Evolutionary conservation across 92 coral and sea anemone genomes (phyloP).

Genomic region (Actinostola sp.): DNA sequence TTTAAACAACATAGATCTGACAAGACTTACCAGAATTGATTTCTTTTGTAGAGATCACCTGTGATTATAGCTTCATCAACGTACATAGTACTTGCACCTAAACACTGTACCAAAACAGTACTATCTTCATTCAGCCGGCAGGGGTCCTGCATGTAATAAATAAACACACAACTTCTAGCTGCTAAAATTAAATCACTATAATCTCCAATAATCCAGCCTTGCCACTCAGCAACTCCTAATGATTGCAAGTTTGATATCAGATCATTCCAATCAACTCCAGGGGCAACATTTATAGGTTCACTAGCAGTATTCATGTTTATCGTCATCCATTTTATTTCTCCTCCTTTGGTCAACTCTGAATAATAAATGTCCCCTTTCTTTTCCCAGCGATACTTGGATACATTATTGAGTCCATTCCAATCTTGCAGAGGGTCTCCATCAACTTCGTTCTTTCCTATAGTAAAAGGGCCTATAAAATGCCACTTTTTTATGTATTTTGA

Average conservation of each 20-base stretch:
- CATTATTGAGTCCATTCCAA: constrained; percentile 82
- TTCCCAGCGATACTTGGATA: constrained; percentile 71
- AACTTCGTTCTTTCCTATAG: constrained; percentile 87
- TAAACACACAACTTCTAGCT: too few relatives aligned
- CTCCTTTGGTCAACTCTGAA: constrained; percentile 77
- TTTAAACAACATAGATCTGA: too few relatives aligned
- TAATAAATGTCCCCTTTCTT: constrained; percentile 49
- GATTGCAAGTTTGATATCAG: constrained; percentile 76
- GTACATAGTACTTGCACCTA: constrained; percentile 79
- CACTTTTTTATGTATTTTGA: constrained; percentile 73
- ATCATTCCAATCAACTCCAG: constrained; percentile 77
- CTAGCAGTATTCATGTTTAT: constrained; percentile 39
- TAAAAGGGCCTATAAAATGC: constrained; percentile 95
- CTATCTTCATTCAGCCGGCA: constrained; percentile 81
- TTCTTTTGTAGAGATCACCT: constrained; percentile 86
- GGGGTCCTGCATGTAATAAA: too few relatives aligned
- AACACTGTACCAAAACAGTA: constrained; percentile 71
- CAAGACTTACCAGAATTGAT: constrained; percentile 79
- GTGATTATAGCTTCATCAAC: constrained; percentile 69
- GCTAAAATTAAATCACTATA: too few relatives aligned
- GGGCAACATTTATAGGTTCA: constrained; percentile 58
- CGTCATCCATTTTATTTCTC: constrained; percentile 73
- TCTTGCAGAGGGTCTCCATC: constrained; percentile 98
- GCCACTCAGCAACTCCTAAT: constrained; percentile 92
- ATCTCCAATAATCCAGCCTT: constrained; percentile 95